Percentiles rank a stretch among this genome's conserved stretches.
These are phyloP conservation scores for Elegia similella DNA, from an alignment of 2,888 invertebrate species.

Conservation along the genomic window DNA sequence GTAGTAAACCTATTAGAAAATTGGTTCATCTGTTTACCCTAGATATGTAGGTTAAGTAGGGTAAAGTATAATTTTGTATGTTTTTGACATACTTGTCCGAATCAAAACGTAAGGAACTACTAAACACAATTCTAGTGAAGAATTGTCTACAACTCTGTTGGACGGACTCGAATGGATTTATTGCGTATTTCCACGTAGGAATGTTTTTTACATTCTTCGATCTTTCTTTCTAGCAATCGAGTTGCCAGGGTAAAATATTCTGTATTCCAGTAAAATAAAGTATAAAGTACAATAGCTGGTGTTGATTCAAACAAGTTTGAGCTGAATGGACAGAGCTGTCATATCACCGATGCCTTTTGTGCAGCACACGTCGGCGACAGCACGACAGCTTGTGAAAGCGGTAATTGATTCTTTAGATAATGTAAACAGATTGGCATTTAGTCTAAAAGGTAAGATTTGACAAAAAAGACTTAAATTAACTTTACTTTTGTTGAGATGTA, in stretches of 20 bases:
- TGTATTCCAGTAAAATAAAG: not conserved
- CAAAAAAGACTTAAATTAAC: too few species aligned
- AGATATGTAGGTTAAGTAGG: too few species aligned
- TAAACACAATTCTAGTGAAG: too few species aligned
- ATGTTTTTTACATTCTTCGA: not conserved
- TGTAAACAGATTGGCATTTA: conserved; percentile 3
- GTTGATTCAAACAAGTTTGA: conserved; percentile 2
- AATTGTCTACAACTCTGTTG: not conserved
- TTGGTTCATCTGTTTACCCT: too few species aligned
- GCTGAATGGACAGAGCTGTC: conserved; percentile 6
- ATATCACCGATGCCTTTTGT: conserved; percentile 7
- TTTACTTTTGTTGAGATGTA: too few species aligned
- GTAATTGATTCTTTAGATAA: conserved; percentile 9
- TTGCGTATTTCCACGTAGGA: not conserved
- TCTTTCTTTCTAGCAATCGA: not conserved
- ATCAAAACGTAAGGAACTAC: too few species aligned
- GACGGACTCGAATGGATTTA: not conserved
- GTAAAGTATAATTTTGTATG: too few species aligned
- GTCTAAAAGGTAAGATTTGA: not conserved
- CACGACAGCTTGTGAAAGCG: conserved; percentile 11
- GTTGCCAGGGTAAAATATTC: not conserved
- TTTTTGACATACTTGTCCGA: too few species aligned
- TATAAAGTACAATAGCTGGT: not conserved
- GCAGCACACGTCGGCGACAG: not conserved
- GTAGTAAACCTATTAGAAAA: too few species aligned